These are phyloP conservation scores for Andrena bucephala DNA, from an alignment of 2,888 invertebrate species.

Conservation along the genomic window DNA sequence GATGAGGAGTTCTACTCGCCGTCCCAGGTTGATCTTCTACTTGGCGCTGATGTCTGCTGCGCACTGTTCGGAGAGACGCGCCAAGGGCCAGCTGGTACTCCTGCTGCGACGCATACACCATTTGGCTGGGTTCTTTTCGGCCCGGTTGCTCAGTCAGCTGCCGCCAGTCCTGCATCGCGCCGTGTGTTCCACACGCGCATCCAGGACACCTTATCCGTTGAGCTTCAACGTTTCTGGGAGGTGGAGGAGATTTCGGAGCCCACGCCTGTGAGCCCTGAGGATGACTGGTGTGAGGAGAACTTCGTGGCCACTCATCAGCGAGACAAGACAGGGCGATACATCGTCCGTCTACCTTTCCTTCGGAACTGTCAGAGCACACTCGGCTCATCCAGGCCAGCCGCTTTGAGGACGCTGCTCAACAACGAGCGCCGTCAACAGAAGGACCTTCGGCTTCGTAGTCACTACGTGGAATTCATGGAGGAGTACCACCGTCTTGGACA, in stretches of 20 bases:
- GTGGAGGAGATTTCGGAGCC: neutral
- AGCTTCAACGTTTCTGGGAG: neutral
- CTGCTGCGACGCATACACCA: neutral
- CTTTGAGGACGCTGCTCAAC: neutral
- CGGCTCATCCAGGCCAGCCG: neutral
- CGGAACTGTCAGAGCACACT: neutral
- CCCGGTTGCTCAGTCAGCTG: accelerated
- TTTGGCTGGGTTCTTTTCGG: neutral
- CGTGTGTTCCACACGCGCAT: too few species aligned
- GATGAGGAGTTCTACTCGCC: neutral
- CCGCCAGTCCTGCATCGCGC: neutral
- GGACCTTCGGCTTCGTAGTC: neutral
- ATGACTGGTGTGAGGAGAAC: neutral
- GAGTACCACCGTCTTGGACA: neutral
- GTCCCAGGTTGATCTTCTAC: neutral
- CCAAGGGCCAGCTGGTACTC: neutral
- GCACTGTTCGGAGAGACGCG: neutral
- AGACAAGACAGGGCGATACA: neutral
- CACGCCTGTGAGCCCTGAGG: neutral
- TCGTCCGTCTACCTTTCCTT: neutral
- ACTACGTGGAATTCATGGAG: neutral
- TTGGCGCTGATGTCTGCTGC: neutral
- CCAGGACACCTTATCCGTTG: too few species aligned
- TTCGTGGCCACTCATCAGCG: neutral
- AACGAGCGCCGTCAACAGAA: neutral